Evolutionary conservation across 2,888 invertebrate genomes (phyloP).

Genomic region (Caenorhabditis macrosperma): DNA sequence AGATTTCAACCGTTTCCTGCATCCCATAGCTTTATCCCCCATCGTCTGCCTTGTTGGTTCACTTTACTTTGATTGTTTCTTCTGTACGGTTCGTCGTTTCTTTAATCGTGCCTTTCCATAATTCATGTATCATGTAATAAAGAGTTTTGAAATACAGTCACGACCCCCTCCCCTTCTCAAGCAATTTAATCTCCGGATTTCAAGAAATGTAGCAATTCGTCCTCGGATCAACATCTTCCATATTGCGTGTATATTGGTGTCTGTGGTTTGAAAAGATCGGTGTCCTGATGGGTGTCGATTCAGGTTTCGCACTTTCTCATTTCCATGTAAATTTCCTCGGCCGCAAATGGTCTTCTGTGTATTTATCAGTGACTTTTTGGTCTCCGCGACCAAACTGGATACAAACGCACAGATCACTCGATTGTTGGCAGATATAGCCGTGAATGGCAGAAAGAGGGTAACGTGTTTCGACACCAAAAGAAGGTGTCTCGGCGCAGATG

Average conservation of each 20-base stretch:
- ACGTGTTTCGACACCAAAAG: neutral
- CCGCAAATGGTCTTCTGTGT: neutral
- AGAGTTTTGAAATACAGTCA: neutral
- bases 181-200: neutral
- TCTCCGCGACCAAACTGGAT: slow-evolving; percentile 30
- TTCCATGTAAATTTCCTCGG: slow-evolving; percentile 22
- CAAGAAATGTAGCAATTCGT: no score
- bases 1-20: slow-evolving; percentile 3
- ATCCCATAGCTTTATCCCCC: slow-evolving; percentile 36
- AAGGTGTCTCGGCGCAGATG: neutral
- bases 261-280: neutral
- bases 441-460: neutral
- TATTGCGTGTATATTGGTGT: slow-evolving; percentile 29
- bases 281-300: slow-evolving; percentile 10
- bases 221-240: neutral
- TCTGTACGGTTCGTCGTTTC: slow-evolving; percentile 38
- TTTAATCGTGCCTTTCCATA: slow-evolving; percentile 26
- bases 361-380: slow-evolving; percentile 34
- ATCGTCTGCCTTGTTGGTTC: slow-evolving; percentile 46
- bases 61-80: slow-evolving; percentile 43
- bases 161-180: neutral
- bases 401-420: slow-evolving; percentile 9
- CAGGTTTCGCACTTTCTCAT: slow-evolving; percentile 29
- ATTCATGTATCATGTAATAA: slow-evolving; percentile 17
- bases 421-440: neutral